Evolutionary conservation across 2,888 invertebrate genomes (phyloP), one percentile per base, ranked within the genome.

Genomic region (Drosophila buzzatii): DNA sequence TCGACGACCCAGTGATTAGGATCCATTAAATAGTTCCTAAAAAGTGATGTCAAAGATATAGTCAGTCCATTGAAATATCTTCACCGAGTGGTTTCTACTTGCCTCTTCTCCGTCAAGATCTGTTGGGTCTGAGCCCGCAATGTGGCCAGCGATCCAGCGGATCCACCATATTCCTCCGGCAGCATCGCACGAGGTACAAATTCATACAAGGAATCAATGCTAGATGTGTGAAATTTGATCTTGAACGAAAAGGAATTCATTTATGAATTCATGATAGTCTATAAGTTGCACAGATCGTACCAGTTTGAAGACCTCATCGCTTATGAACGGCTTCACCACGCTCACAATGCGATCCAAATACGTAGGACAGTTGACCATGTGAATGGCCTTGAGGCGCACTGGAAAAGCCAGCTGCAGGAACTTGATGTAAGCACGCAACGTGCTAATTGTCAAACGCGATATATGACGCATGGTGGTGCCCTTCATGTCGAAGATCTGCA

Each of bases 401-500:
- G 91, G 92, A 57, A 91, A 89, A 1, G 91, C 92, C 59, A 91
- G 67, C 49, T 91, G 91, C 41, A 91, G 71, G 76, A 90, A 91
- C 65, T 91, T 90, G 10, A 92, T 73, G 70, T 91, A 91, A 10
- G 83, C 81, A 7, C 92, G 85, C 33, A 91, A 52, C 3, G 91
- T 91, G 60, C 84, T 86, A 23, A 92, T 88, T 16, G 88, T 90
- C 35, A 91, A 70, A 18, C 95, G 95, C 16, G 95, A 94, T 20
- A 96, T 93, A 83, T 96, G 96, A 77, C 95, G 95, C 72, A 96
- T 92, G 0, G 95, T 94, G 23, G 95, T 94, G 62, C 95, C 95
- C 0, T 94, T 94, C 90, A 96, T 95, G 89, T 96, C 96, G 76
- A 96, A 96, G 55, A 96, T 95, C 0, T 96, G 96, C 52, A 96